Evolutionary conservation across 2,113 vertebrate genomes (phyloP), one percentile per base, ranked within the genome.

Genomic region (Psittacus erithacus): DNA sequence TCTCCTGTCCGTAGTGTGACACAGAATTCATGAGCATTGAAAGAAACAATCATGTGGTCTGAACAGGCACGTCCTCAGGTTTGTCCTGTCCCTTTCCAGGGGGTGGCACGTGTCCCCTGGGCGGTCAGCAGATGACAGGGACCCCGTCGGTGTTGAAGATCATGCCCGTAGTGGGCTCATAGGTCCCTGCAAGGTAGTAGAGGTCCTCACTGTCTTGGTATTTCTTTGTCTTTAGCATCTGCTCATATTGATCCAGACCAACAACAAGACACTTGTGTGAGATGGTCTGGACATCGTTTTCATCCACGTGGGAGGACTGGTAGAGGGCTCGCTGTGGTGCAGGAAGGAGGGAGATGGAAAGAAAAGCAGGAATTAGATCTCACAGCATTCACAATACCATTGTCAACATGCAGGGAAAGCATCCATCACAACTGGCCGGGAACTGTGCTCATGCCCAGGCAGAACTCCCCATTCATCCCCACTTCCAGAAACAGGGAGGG

Each of bases 191-290:
- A 95, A 99, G 98, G 98, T 99, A 99, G 98, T 99, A 99, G 67
- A 99, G 99, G 96, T 99, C 99, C 95, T 99, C 99, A 52, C 99
- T 99, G 98, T 99, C 99, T 78, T 99, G 99, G 89, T 99, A 99
- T 96, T 99, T 99, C 94, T 99, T 99, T 0, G 99, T 99, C 98
- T 99, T 99, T 38, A 99, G 98, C 99, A 99, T 99, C 98, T 99
- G 99, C 96, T 99, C 99, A 2, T 99, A 99, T 28, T 99, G 99
- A 92, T 99, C 99, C 97, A 99, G 98, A 90, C 99, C 99, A 39
- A 99, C 99, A 94, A 99, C 99, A 97, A 99, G 98, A 97, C 99
- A 99, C 97, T 99, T 99, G 98, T 99, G 99, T 63, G 99, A 99
- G 97, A 99, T 98, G 18, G 99, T 99, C 98, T 99, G 99, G 95